Base-by-base conservation (phyloP, 2,113 vertebrate genomes). In the Rhea americana region DNA sequence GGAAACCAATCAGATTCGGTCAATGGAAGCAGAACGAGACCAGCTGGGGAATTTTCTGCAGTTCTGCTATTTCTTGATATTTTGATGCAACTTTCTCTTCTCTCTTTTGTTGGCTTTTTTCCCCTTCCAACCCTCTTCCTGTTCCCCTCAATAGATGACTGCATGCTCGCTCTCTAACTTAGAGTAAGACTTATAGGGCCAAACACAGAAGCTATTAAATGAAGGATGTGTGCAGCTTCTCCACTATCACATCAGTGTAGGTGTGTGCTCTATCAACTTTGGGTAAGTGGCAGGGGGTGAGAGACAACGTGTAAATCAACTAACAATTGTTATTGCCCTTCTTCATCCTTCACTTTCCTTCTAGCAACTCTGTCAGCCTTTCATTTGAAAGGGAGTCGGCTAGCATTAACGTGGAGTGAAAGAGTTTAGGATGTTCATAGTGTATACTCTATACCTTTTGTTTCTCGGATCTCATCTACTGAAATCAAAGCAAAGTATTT, bases 211-310 rank as follows among this genome's bases (percentile, higher is more conserved):
- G n/a, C 19, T 68, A 24, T 68, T 74, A 39, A 28, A 39, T 85
- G 48, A 63, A 71, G 24, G n/a, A 48, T 18, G 19, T 13, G 7
- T 63, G 39, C 53, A 68, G 28, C 15, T 55, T 62, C 39, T 86
- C 56, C 16, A 32, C 39, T 30, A 4, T 37, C 13, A 5, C 1
- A 0, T 62, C 63, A 35, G 35, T 1, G 0, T 48, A 35, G 48
- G 11, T n/a, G 7, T 13, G 41, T 81, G 35, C 28, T 51, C 75
- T 62, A 32, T 91, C 62, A 74, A n/a, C 28, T 35, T 28, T 35
- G 16, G 75, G 37, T 25, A 22, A 66, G 37, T 67, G 43, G 14
- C 55, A 25, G 61, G 28, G 45, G 43, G 7, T 39, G 59, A 26
- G 74, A 67, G 61, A 37, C 45, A 26, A 43, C 47, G 19, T 53